Percentiles rank a stretch among this genome's conserved stretches.
These are phyloP conservation scores for Callinectes sapidus DNA, from an alignment of 2,888 invertebrate genomes.

Conservation along the genomic window DNA sequence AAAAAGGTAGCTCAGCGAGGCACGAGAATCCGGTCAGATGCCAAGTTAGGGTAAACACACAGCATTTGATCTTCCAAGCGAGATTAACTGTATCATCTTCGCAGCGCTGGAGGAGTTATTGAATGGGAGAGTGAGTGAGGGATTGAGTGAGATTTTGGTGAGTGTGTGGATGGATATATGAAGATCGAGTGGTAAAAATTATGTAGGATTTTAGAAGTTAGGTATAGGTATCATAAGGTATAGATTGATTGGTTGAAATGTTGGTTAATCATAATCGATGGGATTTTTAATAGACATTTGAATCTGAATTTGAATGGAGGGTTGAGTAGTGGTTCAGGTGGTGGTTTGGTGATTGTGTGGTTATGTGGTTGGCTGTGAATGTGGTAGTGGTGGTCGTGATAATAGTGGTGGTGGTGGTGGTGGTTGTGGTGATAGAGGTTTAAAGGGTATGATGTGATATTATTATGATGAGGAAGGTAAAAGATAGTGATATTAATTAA, in stretches of 20 bases:
- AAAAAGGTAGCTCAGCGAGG: neutral
- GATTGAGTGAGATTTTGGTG: neutral
- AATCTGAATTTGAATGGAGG: neutral
- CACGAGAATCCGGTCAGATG: conserved; percentile 10
- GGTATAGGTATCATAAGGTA: neutral
- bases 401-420: neutral
- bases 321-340: neutral
- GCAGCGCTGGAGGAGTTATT: conserved; percentile 13
- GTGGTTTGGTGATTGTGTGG: neutral
- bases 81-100: conserved; percentile 22
- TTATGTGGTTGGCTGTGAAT: neutral
- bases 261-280: too few relatives aligned
- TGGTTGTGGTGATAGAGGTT: neutral
- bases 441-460: neutral
- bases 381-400: neutral
- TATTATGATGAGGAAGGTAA: too few relatives aligned
- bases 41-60: conserved; percentile 9
- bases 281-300: neutral
- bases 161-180: neutral
- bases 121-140: neutral
- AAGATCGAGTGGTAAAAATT: neutral
- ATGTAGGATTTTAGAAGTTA: too few relatives aligned
- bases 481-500: too few relatives aligned
- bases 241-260: neutral
- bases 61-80: conserved; percentile 20